Percentiles rank a stretch among this genome's conserved stretches.
Evolutionary conservation across 2,113 vertebrate species (phyloP).

Genomic region (Myotis brandtii): DNA sequence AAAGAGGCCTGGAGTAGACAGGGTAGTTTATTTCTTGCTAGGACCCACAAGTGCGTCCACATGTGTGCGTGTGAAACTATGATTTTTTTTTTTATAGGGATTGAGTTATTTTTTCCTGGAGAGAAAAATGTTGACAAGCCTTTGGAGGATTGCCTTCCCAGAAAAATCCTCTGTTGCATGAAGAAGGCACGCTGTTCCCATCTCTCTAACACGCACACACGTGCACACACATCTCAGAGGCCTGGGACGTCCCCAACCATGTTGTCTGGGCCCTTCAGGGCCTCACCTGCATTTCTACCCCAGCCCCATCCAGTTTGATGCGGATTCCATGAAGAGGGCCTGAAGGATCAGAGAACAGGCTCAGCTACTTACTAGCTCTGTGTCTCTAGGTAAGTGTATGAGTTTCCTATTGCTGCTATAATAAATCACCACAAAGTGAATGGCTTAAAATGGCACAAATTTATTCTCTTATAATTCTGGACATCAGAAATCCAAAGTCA

Average conservation of each 20-base stretch:
- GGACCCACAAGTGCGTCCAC: background rate
- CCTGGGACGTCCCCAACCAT: background rate
- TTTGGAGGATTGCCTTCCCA: slow-evolving; percentile 26
- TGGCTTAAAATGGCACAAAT: background rate
- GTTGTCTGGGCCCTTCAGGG: accelerated
- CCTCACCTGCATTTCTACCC: background rate
- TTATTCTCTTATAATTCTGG: background rate
- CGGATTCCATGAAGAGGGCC: background rate
- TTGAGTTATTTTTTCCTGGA: slow-evolving; percentile 74
- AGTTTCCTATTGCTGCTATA: background rate
- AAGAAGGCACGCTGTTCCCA: background rate
- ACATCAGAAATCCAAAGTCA: background rate
- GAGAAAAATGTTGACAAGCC: slow-evolving; percentile 67
- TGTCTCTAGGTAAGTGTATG: background rate
- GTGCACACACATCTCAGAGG: background rate
- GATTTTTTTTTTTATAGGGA: slow-evolving; percentile 12
- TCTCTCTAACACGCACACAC: background rate
- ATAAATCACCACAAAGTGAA: background rate
- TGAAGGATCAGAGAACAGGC: background rate
- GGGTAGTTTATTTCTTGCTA: background rate
- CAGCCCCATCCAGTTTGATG: background rate
- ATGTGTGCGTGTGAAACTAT: background rate
- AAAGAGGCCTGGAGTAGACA: background rate
- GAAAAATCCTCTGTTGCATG: slow-evolving; percentile 48
- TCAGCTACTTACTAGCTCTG: background rate